Base-by-base conservation (phyloP, 2,113 vertebrate genomes). In the Nematolebias whitei region DNA sequence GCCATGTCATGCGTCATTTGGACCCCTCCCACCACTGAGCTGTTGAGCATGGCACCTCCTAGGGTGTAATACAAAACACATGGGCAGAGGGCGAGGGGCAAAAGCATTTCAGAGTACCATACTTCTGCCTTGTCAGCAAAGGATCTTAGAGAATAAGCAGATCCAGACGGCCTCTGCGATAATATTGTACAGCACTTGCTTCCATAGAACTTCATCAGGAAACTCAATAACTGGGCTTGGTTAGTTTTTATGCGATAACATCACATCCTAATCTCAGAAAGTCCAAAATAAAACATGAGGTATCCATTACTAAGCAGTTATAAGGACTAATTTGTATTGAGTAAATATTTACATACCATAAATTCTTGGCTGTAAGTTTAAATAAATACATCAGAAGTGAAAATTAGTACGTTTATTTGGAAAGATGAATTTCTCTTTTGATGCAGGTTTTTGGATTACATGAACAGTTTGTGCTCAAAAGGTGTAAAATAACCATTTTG, bases 1-100 rank as follows among this genome's bases (percentile, higher is more conserved):
- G 72, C 87, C 84, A 75, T 91, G 91, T 90, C 87, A 91, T 89
- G 90, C 88, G 85, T 89, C 89, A 93, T 92, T 91, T 90, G 84
- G 89, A 66, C 59, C 85, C 84, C 85, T 76, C 81, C 87, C 76
- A 82, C 71, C 84, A 64, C 77, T n/a, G 60, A 73, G 71, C 76
- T 73, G 83, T 78, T 72, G 78, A 88, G 88, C 82, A 88, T 89
- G 89, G 90, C 89, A 89, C 89, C 90, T 91, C 91, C 90, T 87
- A 88, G 84, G 87, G 84, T 80, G 85, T 90, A 92, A 93, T 77
- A 83, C 81, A 87, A 90, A 91, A 91, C 91, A 92, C 82, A 91
- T 91, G 91, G 87, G 83, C 82, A 73, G 54, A 85, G 89, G 78
- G 80, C 62, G 85, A 88, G 82, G 75, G 83, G 78, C 82, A 88